Evolutionary conservation across 2,797 vertebrate genomes (phyloP), one percentile per base, ranked within the genome.

Genomic region (Lagocephalus sceleratus): DNA sequence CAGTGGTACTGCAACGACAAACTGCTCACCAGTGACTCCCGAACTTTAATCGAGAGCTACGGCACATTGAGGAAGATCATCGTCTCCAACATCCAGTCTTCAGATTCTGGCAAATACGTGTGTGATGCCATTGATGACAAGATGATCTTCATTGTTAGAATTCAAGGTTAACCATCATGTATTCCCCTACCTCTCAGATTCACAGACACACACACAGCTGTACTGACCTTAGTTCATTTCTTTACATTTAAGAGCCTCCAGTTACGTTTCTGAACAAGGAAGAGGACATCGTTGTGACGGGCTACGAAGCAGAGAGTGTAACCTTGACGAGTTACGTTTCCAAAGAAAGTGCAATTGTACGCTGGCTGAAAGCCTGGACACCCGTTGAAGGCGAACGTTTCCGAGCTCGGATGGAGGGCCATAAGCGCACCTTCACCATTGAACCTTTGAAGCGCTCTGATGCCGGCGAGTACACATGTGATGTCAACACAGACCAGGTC

Each of bases 1-100:
- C 92, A 92, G 72, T 98, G 97, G 96, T 94, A 93, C 86, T 95
- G 91, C 67, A 94, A 98, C 0, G 93, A 95, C 42, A 89, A 79
- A 72, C 90, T 87, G 50, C 86, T 98, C 56, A 81, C 77, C 39
- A 54, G 15, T 1, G 92, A 92, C 0, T 85, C 88, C 8, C 92
- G 63, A 0, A 91, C 91, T 19, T 73, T 51, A 65, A 89, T 97
- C 38, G 93, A 98, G 72, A 92, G 90, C 77, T 85, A 89, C 0
- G 94, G 94, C 32, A 83, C 82, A 0, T 76, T 90, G 48, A 92
- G 92, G 66, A 93, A 92, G 40, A 91, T 98, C 0, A 81, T 92
- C 44, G 61, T 98, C 57, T 90, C 87, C 49, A 85, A 91, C 0
- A 12, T 92, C 16, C 87, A 79, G 0, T 57, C 76, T 16, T 71